Conservation (phyloP, 30 jellyfish, hydroid and myxozoan genomes). For the Hydractinia echinata region DNA sequence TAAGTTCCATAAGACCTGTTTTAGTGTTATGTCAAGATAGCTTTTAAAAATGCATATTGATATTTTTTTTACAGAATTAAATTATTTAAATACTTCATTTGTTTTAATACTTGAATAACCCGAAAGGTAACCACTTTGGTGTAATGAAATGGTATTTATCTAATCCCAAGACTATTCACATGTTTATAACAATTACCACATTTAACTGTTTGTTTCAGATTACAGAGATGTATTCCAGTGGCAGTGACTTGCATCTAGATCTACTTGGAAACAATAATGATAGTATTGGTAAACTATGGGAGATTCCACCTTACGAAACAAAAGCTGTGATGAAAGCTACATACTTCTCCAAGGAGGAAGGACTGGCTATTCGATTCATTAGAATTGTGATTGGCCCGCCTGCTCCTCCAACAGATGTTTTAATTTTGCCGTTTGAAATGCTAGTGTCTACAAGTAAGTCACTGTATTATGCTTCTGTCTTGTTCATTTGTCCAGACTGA, state of each 20-base stretch:
- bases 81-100: too few species aligned
- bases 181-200: too few species aligned
- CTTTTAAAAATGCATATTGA: too few species aligned
- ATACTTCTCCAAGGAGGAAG: constrained; percentile 61
- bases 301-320: constrained; percentile 90
- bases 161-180: too few species aligned
- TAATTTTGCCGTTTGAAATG: constrained; percentile 74
- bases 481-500: too few species aligned
- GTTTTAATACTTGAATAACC: too few species aligned
- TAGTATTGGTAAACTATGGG: constrained; percentile 45
- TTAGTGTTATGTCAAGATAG: too few species aligned
- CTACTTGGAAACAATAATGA: constrained; percentile 41
- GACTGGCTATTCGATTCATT: constrained; percentile 72
- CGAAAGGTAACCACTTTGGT: too few species aligned
- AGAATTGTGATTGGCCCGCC: constrained; percentile 69
- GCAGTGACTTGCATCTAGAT: constrained; percentile 88
- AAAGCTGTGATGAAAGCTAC: constrained; percentile 88
- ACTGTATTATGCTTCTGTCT: background rate
- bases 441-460: constrained; percentile 68
- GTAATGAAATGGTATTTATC: too few species aligned
- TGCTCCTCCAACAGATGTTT: constrained; percentile 54
- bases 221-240: constrained; percentile 96
- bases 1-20: too few species aligned
- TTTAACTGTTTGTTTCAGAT: constrained; percentile 32
- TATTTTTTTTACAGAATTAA: too few species aligned